Evolutionary conservation across 1,140 invertebrate genomes (phyloP).

Genomic region (Lucilia cuprina): DNA sequence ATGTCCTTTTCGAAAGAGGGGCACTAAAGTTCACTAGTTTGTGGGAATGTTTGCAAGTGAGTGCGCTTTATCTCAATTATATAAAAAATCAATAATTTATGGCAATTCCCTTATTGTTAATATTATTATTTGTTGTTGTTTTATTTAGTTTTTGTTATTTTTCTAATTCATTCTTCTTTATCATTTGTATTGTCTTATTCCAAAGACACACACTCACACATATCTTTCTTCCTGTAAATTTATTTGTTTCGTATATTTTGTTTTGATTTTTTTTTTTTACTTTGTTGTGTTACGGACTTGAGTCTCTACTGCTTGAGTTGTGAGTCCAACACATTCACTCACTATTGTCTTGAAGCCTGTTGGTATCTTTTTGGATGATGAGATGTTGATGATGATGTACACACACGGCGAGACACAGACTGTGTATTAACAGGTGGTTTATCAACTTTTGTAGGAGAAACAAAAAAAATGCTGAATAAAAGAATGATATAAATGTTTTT

Average conservation of each 20-base stretch:
- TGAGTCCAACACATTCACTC: background rate
- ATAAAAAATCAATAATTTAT: slow-evolving; percentile 18
- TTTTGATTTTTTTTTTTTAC: background rate
- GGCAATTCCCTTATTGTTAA: background rate
- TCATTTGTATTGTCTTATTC: background rate
- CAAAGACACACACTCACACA: background rate
- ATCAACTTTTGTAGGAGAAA: background rate
- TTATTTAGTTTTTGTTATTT: background rate
- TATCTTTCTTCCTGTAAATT: background rate
- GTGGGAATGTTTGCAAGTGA: background rate
- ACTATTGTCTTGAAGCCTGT: background rate
- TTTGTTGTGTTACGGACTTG: background rate
- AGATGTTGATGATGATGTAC: background rate
- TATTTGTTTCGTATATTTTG: background rate
- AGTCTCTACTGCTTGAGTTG: background rate
- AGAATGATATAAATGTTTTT: background rate
- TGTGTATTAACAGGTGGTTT: slow-evolving; percentile 11
- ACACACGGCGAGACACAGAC: background rate
- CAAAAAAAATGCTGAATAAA: no score
- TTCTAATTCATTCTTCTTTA: background rate
- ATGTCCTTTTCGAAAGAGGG: background rate
- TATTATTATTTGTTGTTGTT: background rate
- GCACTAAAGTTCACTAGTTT: background rate
- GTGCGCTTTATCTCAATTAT: background rate
- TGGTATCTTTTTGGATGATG: background rate